A percentile compares a stretch with the other conserved stretches of the same genome.
Conservation (phyloP, 2,797 vertebrate genomes). For the Lithobates sylvaticus region DNA sequence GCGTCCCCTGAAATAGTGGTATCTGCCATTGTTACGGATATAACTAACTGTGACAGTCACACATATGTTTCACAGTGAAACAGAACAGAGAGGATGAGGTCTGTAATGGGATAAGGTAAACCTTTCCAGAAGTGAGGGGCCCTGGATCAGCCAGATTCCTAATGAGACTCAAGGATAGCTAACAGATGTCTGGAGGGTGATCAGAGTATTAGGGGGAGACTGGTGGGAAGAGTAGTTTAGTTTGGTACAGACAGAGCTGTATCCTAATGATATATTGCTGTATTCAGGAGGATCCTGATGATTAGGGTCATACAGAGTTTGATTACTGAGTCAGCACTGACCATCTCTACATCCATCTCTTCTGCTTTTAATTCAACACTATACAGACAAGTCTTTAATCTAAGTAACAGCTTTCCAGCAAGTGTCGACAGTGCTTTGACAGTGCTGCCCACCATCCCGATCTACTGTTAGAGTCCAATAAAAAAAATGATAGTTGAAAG, state of each 20-base stretch:
- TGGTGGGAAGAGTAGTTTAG: conserved; percentile 17
- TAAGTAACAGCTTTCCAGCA: background rate
- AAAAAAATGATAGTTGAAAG: too few relatives aligned
- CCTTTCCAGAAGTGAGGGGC: conserved; percentile 56
- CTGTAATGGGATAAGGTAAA: conserved; percentile 58
- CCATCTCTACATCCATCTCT: background rate
- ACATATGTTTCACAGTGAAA: conserved; percentile 53
- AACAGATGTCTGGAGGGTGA: conserved; percentile 58
- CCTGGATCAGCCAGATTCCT: conserved; percentile 50
- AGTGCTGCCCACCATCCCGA: too few relatives aligned
- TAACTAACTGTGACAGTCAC: conserved; percentile 59
- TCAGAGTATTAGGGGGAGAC: conserved; percentile 36
- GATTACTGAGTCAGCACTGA: conserved; percentile 24
- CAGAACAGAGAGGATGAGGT: conserved; percentile 51
- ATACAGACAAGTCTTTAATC: background rate
- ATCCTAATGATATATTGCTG: conserved; percentile 14
- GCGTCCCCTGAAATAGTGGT: conserved; percentile 36
- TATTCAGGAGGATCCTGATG: conserved; percentile 6
- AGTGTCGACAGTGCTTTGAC: too few relatives aligned
- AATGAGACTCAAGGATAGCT: conserved; percentile 52
- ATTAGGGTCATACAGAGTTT: background rate
- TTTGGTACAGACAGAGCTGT: background rate
- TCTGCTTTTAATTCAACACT: background rate
- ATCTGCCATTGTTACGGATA: conserved; percentile 44
- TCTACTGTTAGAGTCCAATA: too few relatives aligned